Evolutionary conservation across 2,888 invertebrate species (phyloP).

Genomic region (Meghimatium bilineatum): DNA sequence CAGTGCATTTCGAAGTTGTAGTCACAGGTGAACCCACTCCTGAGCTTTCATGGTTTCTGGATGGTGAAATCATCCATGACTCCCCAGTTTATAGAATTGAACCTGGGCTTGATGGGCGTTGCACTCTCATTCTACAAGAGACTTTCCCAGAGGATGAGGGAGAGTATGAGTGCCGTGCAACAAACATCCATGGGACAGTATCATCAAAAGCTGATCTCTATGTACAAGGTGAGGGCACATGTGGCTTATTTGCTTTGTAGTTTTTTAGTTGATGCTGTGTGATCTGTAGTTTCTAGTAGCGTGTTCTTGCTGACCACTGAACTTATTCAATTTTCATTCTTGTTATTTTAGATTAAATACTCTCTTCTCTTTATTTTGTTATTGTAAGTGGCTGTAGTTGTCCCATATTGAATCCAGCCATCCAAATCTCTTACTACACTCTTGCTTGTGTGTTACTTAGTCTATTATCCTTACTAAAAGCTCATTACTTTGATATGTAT

Average conservation of each 20-base stretch:
- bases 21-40: constrained; percentile 73
- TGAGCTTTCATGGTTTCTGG: constrained; percentile 87
- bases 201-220: constrained; percentile 82
- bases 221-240: constrained; percentile 65
- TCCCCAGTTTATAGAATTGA: constrained; percentile 67
- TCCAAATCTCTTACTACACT: not conserved
- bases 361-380: no score
- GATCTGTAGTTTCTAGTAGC: not conserved
- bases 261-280: not conserved
- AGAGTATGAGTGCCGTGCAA: constrained; percentile 95
- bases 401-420: not conserved
- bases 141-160: constrained; percentile 97
- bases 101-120: constrained; percentile 78
- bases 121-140: constrained; percentile 91
- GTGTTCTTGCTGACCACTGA: not conserved
- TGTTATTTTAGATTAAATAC: no score
- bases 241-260: not conserved
- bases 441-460: no score
- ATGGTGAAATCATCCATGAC: constrained; percentile 82
- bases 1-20: constrained; percentile 64
- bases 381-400: not conserved
- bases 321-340: not conserved
- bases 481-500: no score
- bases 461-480: no score
- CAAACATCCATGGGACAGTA: constrained; percentile 94